Percentiles rank a stretch among this genome's conserved stretches.
Evolutionary conservation across 2,113 vertebrate species (phyloP).

Genomic region (Phoenicopterus ruber): DNA sequence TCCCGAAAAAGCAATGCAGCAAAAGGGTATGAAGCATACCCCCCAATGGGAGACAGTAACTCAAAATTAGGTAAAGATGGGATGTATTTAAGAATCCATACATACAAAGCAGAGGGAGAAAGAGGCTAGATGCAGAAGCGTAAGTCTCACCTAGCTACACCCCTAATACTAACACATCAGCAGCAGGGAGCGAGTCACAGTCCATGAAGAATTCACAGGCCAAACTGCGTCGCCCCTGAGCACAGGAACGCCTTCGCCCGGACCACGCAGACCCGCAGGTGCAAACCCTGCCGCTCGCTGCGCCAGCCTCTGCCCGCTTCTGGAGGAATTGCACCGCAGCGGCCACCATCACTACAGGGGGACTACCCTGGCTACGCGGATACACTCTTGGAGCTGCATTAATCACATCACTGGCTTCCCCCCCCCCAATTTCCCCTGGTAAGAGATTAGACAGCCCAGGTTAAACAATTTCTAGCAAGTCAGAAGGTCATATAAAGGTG

Average conservation of each 20-base stretch:
- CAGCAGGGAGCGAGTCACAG: neutral
- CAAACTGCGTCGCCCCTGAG: rapidly evolving
- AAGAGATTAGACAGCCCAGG: neutral
- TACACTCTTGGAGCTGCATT: neutral
- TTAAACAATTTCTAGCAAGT: slow-evolving; percentile 17
- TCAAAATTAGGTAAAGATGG: neutral
- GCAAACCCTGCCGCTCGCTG: neutral
- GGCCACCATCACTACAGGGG: neutral
- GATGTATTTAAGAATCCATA: neutral
- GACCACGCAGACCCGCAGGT: neutral
- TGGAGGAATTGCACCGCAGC: neutral
- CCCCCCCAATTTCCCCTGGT: neutral
- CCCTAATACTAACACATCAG: neutral
- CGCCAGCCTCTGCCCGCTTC: neutral
- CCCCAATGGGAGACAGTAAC: rapidly evolving
- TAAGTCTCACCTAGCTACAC: neutral
- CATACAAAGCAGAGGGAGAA: neutral
- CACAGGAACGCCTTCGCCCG: neutral
- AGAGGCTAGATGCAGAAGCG: neutral
- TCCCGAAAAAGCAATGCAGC: neutral
- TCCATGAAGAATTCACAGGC: neutral
- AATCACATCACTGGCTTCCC: neutral
- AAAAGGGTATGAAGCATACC: neutral
- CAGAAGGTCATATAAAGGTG: slow-evolving; percentile 4
- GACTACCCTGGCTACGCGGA: neutral